phyloP scores from a whole-genome alignment of 2,888 invertebrate species.

The Rapana venosa region DNA sequence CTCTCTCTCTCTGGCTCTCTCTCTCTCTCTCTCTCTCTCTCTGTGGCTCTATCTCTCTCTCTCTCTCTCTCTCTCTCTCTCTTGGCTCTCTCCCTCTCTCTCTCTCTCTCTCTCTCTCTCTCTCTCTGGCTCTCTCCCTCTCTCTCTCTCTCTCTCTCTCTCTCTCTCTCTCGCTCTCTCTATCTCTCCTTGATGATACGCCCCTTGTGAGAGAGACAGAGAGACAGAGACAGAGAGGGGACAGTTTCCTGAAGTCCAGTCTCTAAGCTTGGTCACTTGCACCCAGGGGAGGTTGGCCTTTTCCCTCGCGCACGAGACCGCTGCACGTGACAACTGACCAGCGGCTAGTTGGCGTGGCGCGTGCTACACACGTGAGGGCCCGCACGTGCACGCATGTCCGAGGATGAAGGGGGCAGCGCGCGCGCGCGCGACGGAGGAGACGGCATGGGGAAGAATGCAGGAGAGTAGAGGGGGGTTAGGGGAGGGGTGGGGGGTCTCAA shows the following conservation, averaged over 20 bases:
- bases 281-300: background rate
- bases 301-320: constrained; percentile 6
- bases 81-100: background rate
- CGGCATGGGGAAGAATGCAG: background rate
- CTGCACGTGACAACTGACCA: constrained; percentile 12
- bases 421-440: background rate
- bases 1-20: background rate
- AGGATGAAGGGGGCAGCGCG: background rate
- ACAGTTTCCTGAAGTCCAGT: background rate
- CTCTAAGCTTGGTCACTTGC: background rate
- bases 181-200: no score
- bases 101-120: no score
- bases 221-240: no score
- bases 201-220: no score
- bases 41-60: background rate
- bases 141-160: background rate
- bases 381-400: constrained; percentile 8
- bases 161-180: no score
- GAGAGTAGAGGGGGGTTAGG: background rate
- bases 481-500: no score
- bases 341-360: constrained; percentile 4
- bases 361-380: constrained; percentile 11
- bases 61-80: background rate
- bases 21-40: background rate
- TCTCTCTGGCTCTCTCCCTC: background rate